These are phyloP conservation scores for Lysiphlebus fabarum DNA, from an alignment of 1,140 invertebrate species.

Conservation along the genomic window DNA sequence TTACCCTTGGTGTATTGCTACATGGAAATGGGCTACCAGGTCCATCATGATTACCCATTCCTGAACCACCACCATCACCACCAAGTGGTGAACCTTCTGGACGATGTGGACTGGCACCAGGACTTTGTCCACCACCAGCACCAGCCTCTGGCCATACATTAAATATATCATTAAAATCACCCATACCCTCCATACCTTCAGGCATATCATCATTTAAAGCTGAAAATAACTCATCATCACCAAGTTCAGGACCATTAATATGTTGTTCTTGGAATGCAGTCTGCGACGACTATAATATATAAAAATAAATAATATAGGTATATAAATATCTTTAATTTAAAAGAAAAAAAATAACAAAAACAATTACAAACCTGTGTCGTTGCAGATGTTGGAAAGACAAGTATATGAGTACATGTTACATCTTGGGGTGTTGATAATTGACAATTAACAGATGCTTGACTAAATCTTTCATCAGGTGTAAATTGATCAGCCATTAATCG, in stretches of 20 bases:
- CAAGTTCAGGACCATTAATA: slow-evolving; percentile 70
- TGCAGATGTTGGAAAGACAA: slow-evolving; percentile 97
- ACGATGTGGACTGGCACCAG: slow-evolving; percentile 60
- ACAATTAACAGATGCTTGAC: slow-evolving; percentile 77
- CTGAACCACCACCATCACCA: slow-evolving; percentile 61
- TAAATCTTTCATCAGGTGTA: slow-evolving; percentile 87
- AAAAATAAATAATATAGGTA: slow-evolving; percentile 21
- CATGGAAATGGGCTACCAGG: slow-evolving; percentile 63
- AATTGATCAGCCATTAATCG: slow-evolving; percentile 93
- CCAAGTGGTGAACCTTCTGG: slow-evolving; percentile 57
- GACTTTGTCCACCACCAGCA: slow-evolving; percentile 61
- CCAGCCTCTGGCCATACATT: slow-evolving; percentile 66
- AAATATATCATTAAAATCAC: slow-evolving; percentile 71
- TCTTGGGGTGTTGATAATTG: slow-evolving; percentile 88
- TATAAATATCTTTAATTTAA: slow-evolving; percentile 9
- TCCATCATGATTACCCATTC: slow-evolving; percentile 54
- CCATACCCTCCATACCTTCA: slow-evolving; percentile 70
- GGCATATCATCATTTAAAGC: slow-evolving; percentile 69
- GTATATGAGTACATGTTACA: slow-evolving; percentile 94
- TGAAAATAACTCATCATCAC: slow-evolving; percentile 72
- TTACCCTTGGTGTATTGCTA: slow-evolving; percentile 56
- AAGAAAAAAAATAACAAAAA: background rate
- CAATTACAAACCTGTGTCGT: slow-evolving; percentile 74
- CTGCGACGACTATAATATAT: slow-evolving; percentile 71
- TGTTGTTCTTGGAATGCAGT: slow-evolving; percentile 81